Base-by-base conservation (phyloP, 2,797 vertebrate species). In the Trichosurus vulpecula region DNA sequence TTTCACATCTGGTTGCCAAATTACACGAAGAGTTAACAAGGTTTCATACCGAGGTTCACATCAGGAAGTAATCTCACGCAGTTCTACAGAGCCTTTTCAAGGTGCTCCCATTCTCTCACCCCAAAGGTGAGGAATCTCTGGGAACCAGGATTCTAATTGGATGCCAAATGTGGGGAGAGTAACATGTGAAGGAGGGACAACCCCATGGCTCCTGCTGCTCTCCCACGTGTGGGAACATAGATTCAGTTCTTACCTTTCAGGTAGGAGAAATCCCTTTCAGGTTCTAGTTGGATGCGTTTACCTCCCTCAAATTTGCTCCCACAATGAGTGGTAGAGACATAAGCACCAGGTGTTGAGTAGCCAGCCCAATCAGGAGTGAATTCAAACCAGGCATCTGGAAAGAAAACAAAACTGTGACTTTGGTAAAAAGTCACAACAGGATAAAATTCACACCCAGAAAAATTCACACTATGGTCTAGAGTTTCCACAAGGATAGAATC, bases 351-450 rank as follows among this genome's bases (percentile, higher is more conserved):
- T 47, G 16, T 47, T 87, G 22, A 27, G 19, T 99, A 99, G 61
- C 99, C 99, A 29, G 96, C 97, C 55, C 98, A 98, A 27, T 99
- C 98, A 89, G 98, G 99, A 0, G 96, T 99, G 93, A 99, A 55
- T 94, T 99, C 99, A 35, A 99, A 98, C 99, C 99, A 99, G 90
- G 94, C 92, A 29, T 93, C 97, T 98, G 96, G 6, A 66, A 51
- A 93, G 61, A 14, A 12, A 57, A 92, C 27, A 57, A 9, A 54
- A 58, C 1, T 19, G 35, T 90, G 31, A 90, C 35, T 51, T 81
- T 81, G 8, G 22, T 51, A 9, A 87, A 41, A 10, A 47, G 9
- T 81, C 41, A 87, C n/a, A 41, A 66, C 14, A 81, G 16, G 66
- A 41, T 41, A 41, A 81, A 41, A 81, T 81, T 81, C 2, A 47